Base-by-base conservation (phyloP, 2,888 invertebrate genomes). In the Perizoma affinitatum region DNA sequence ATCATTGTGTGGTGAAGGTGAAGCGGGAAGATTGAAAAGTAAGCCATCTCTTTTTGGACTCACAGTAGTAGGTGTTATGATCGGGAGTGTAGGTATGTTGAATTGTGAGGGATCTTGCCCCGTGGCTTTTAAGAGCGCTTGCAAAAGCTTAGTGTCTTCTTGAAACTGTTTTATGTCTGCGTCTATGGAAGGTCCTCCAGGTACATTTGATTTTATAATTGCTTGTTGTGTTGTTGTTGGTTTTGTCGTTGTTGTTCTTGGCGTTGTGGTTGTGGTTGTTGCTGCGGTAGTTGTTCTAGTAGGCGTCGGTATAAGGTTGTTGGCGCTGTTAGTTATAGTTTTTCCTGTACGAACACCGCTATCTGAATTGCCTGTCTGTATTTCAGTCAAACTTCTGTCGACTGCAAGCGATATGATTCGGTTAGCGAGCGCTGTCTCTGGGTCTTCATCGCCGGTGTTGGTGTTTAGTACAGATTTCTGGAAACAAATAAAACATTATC, bases 351-450 rank as follows among this genome's bases (percentile, higher is more conserved):
- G 82, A 66, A 78, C 78, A 56, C 78, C 72, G 47, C 78, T 78
- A 41, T 76, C 66, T 58, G 74, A 74, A 47, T 76, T 74, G 47
- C 83, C 85, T 10, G 83, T 77, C 70, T 90, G 84, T 69, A 91
- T 88, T 72, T 88, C 92, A 71, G 80, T 90, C 51, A 93, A 81
- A 70, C 93, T 93, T 72, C 76, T 89, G 73, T 93, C 93, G 11
- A 93, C 90, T 43, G 93, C 93, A 34, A 93, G 78, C 49, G 93
- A 93, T 68, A 93, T 93, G 45, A 93, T 93, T 55, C 93, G 84
- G 68, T 93, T 93, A 34, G 93, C 93, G 62, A 93, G 83, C 11
- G 88, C 83, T 53, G 86, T 83, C 74, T 93, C 93, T 11, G 91
- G 87, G 59, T 92, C 92, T 61, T 86, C 84, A n/a, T 73, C 79